Base-by-base conservation (phyloP, 2,113 vertebrate genomes). In the Oriolus oriolus region DNA sequence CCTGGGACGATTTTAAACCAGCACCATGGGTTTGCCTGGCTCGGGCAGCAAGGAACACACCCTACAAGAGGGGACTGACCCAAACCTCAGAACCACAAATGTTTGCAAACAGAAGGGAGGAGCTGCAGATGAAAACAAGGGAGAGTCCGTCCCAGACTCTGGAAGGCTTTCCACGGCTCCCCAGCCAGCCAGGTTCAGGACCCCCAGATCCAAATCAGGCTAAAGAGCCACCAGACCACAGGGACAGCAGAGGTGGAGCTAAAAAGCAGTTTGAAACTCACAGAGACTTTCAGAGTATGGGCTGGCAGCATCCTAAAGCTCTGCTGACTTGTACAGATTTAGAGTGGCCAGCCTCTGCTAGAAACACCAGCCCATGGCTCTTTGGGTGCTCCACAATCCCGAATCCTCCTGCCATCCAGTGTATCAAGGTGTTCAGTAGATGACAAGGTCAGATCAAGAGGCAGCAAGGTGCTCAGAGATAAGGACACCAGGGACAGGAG, bases 1-100 rank as follows among this genome's bases (percentile, higher is more conserved):
- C 7, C 50, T 2, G 4, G 52, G 37, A 16, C 9, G 47, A 18
- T n/a, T 78, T 64, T 39, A 47, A 50, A 73, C 26, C 47, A 63
- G 26, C 6, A 2, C 21, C 2, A 15, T 6, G 63, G n/a, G 26
- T 44, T 52, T 42, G 53, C 54, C 23, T 39, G 42, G 47, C 66
- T 23, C 1, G 1, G 30, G 42, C 13, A 2, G 42, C 47, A 74
- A 45, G 69, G 33, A 7, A 1, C 1, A 6, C 31, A 61, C 31
- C 30, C 63, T 23, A 22, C 4, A 1, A 74, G 63, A 33, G 6
- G 31, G 59, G 1, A 76, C 16, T 35, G 87, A 74, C 77, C 70
- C 50, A 84, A 79, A 66, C 54, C 71, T 86, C 68, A 84, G 70
- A 76, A 81, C 75, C 85, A 69, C 71, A 53, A 63, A 52, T 8